Conservation (phyloP, 2,888 invertebrate species). For the Hipparchia sbordonii region DNA sequence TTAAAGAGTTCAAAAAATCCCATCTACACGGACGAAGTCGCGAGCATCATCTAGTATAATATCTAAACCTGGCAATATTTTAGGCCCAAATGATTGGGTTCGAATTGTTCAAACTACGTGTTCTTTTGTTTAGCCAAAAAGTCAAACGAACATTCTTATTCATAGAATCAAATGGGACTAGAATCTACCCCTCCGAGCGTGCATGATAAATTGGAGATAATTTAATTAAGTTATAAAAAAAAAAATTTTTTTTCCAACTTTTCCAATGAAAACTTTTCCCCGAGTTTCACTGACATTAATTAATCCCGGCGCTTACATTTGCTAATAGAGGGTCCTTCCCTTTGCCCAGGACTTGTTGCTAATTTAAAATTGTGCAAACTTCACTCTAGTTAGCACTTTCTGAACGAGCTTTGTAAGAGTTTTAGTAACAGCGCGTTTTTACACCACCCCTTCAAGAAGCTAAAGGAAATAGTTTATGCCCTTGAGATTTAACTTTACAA, state of each 20-base stretch:
- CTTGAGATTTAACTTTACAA: conserved; percentile 9
- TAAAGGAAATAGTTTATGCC: conserved; percentile 11
- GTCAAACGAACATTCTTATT: neutral
- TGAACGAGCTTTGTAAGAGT: conserved; percentile 15
- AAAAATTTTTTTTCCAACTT: conserved; percentile 9
- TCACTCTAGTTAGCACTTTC: conserved; percentile 23
- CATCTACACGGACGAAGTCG: no score
- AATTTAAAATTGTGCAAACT: conserved; percentile 32
- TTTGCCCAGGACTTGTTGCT: conserved; percentile 23
- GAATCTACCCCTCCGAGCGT: neutral
- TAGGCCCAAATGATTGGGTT: no score
- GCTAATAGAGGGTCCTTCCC: conserved; percentile 18
- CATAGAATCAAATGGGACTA: no score
- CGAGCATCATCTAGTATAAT: no score
- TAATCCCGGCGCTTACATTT: conserved; percentile 18
- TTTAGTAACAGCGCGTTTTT: conserved; percentile 25
- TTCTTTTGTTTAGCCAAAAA: no score
- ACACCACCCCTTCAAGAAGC: conserved; percentile 8
- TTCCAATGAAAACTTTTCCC: conserved; percentile 6
- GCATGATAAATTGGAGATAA: neutral
- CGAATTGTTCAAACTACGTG: no score
- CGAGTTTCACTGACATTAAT: conserved; percentile 22
- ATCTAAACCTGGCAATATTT: no score
- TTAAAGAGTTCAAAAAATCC: no score
- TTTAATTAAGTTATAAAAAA: conserved; percentile 1